Percentiles rank a stretch among this genome's conserved stretches.
These are phyloP conservation scores for Molorchus minor DNA, from an alignment of 2,888 invertebrate genomes.

Conservation along the genomic window DNA sequence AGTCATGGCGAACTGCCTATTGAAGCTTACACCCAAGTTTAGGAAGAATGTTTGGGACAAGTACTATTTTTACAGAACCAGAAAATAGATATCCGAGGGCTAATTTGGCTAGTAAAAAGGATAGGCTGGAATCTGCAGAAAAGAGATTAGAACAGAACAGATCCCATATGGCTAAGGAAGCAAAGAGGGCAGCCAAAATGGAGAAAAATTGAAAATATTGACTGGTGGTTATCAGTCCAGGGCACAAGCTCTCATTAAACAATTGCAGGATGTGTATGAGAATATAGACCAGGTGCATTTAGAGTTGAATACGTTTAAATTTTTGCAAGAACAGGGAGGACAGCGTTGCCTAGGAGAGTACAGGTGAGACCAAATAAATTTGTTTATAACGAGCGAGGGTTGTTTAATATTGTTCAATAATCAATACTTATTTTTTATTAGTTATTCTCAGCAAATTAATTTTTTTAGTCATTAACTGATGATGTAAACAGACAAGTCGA, in stretches of 20 bases:
- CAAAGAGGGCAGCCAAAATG: slow-evolving; percentile 95
- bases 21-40: slow-evolving; percentile 85
- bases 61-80: slow-evolving; percentile 87
- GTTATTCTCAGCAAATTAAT: neutral
- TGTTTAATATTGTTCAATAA: too few species aligned
- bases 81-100: slow-evolving; percentile 85
- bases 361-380: slow-evolving; percentile 67
- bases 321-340: slow-evolving; percentile 86
- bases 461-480: slow-evolving; percentile 80
- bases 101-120: slow-evolving; percentile 94
- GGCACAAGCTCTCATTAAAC: slow-evolving; percentile 87
- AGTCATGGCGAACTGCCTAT: slow-evolving; percentile 92
- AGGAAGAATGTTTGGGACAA: slow-evolving; percentile 96
- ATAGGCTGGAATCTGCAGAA: slow-evolving; percentile 92
- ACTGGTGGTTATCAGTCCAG: slow-evolving; percentile 86
- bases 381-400: neutral
- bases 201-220: slow-evolving; percentile 96
- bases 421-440: too few species aligned
- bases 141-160: slow-evolving; percentile 93
- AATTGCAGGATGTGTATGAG: slow-evolving; percentile 85
- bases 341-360: slow-evolving; percentile 89
- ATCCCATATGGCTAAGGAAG: slow-evolving; percentile 95
- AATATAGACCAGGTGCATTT: slow-evolving; percentile 90
- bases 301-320: slow-evolving; percentile 90
- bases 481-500: slow-evolving; percentile 93